Evolutionary conservation across 2,888 invertebrate genomes (phyloP), one percentile per base, ranked within the genome.

Genomic region (Meliscaeva auricollis): DNA sequence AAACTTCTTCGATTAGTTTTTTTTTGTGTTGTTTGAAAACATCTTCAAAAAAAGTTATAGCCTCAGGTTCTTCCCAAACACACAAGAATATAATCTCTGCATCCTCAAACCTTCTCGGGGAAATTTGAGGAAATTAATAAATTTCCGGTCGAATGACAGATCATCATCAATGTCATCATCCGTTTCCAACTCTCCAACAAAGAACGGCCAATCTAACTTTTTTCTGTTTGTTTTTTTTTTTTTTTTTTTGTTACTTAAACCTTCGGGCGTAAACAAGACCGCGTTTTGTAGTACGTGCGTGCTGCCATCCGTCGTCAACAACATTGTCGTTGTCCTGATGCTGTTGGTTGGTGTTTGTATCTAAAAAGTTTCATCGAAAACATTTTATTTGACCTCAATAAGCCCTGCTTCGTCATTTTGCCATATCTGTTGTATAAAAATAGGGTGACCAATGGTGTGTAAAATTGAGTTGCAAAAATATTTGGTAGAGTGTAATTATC

Each of bases 151-250:
- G 44, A 41, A 69, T 78, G 78, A 83, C 83, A 74, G 83, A 74
- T 83, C 74, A 78, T 78, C 83, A 74, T 78, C 83, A 83, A 78
- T 83, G 83, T 83, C 83, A 74, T 78, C 81, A 70, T 75, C 48
- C 46, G 75, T 69, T 38, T 66, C 52, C 60, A 52, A 68, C 56
- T n/a, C 32, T 13, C 52, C 11, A 17, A 1, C 11, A 17, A 20
- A 54, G 22, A 56, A 66, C 9, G 58, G 66, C 46, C 78, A 79
- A 64, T 78, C 62, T 78, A 56, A 64, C 26, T 78, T 79, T 58
- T 48, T 35, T 35, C 22, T n/a, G n/a, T n/a, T n/a, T n/a, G n/a
- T n/a, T n/a, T n/a, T 26, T 26, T 26, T 26, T 26, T 26, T 64
- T 79, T 66, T 48, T 38, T 9, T 38, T 38, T 48, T 69, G 52